Evolutionary conservation across 2,888 invertebrate species (phyloP), one percentile per base, ranked within the genome.

Genomic region (Dorcus hopei): DNA sequence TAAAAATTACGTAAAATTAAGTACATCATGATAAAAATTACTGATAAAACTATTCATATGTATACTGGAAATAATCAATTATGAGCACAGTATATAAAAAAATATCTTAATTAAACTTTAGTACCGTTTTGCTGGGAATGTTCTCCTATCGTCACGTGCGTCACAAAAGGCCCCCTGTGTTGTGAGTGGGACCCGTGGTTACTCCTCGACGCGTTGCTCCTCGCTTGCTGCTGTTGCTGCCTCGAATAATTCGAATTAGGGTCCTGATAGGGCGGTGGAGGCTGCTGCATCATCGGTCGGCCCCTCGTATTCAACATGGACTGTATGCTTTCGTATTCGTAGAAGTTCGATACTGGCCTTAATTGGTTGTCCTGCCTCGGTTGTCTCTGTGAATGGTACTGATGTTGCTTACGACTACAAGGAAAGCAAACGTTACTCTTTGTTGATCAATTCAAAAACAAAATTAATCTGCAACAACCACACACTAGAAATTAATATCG

Each of bases 321-420:
- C 67, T 89, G 89, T 38, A 90, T 87, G 65, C 86, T 89, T 76
- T 92, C 92, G 77, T 92, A 92, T 77, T 93, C 92, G 77, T 91
- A 92, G 78, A 88, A 91, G 79, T 90, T 92, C 60, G 91, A 91
- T 61, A 88, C 86, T 4, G 92, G 91, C 14, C 92, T 82, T 51
- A 81, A 78, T 68, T 77, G 83, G 53, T 74, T 81, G 14, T 70
- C 69, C 38, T 68, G 67, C 50, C 78, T 74, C 2, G 81, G 78
- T 40, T 82, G 77, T 52, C 82, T 78, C 62, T 85, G 81, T 5
- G 85, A 85, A 73, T 86, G 85, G 72, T 87, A 86, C 72, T 87
- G 86, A 68, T 86, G 86, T 75, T 87, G 85, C 65, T 87, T 82
- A 59, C 87, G 85, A 77, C 86, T 87, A 75, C 6, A 74, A 41